Conservation (phyloP, 2,797 vertebrate species). For the Anguilla megastoma region DNA sequence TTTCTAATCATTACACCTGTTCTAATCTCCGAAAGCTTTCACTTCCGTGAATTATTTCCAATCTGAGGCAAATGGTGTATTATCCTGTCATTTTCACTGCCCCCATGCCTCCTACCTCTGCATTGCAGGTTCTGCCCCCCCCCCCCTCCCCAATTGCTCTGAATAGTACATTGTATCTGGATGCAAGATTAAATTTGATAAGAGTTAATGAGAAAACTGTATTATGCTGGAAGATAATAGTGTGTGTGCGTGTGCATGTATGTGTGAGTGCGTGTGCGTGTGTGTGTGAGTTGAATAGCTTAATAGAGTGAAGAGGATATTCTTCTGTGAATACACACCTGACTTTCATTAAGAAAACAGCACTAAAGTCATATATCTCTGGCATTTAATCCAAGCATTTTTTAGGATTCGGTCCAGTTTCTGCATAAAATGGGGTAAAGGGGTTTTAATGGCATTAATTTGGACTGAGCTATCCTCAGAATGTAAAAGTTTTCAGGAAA, state of each 20-base stretch:
- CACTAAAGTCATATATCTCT: neutral
- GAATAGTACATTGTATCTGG: constrained; percentile 68
- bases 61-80: constrained; percentile 27
- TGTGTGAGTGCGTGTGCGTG: neutral
- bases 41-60: constrained; percentile 49
- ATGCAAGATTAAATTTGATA: constrained; percentile 82
- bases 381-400: neutral
- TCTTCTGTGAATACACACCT: neutral
- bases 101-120: neutral
- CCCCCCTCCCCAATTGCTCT: neutral
- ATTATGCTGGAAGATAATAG: constrained; percentile 72
- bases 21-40: neutral
- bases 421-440: neutral
- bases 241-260: constrained; percentile 31
- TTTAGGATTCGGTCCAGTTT: neutral
- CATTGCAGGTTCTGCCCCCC: constrained; percentile 22
- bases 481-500: neutral
- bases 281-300: constrained; percentile 6
- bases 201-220: constrained; percentile 79
- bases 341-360: neutral
- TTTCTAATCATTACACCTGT: neutral
- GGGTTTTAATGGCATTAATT: neutral
- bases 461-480: neutral
- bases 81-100: neutral
- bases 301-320: neutral